Conservation (phyloP, 2,888 invertebrate genomes). For the Holacanthella duospinosa region DNA sequence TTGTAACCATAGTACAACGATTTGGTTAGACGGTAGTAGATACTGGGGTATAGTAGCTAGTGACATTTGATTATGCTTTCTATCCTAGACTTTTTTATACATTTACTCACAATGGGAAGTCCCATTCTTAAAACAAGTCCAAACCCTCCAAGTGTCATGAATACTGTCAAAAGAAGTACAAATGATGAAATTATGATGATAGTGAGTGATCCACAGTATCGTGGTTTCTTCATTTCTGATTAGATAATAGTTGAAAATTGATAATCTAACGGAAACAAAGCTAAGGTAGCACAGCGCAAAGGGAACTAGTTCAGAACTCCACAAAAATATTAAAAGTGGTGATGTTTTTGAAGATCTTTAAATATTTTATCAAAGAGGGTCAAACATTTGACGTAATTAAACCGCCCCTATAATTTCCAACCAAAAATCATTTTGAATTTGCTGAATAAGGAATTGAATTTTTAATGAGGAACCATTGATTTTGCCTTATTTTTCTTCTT, state of each 20-base stretch:
- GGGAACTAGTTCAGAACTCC: no score
- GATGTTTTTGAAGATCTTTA: neutral
- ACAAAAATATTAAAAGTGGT: no score
- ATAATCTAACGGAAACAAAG: no score
- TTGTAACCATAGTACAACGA: neutral
- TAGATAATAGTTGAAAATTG: no score
- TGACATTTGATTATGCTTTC: no score
- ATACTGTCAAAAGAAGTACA: neutral
- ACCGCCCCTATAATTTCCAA: neutral
- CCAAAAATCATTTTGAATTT: neutral
- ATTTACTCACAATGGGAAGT: neutral
- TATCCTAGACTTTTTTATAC: no score
- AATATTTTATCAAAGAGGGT: neutral
- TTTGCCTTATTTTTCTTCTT: no score
- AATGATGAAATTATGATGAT: neutral
- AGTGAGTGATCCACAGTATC: neutral
- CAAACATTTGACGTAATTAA: neutral
- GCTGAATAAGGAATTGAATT: neutral
- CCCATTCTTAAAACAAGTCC: neutral
- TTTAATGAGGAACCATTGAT: neutral
- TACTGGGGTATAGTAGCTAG: no score
- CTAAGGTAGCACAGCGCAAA: no score
- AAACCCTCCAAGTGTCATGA: neutral
- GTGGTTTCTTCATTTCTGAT: neutral
- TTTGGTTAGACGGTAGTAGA: no score